Conservation (phyloP, 2,888 invertebrate genomes). For the Epistrophe grossulariae region DNA sequence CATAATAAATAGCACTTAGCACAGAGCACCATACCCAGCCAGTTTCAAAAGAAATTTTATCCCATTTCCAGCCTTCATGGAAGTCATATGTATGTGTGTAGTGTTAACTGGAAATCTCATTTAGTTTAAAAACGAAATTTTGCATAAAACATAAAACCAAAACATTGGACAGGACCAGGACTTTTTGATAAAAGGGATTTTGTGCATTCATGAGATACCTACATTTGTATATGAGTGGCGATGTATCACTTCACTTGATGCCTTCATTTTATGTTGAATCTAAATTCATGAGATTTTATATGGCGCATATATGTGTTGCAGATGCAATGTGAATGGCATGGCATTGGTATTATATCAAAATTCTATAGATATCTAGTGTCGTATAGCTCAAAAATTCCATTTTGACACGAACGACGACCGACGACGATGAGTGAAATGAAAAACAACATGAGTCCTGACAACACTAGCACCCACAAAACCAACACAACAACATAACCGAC, state of each 20-base stretch:
- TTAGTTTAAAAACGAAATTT: slow-evolving; percentile 21
- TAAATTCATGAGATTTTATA: slow-evolving; percentile 69
- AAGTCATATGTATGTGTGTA: neutral
- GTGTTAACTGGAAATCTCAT: slow-evolving; percentile 8
- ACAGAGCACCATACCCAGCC: neutral
- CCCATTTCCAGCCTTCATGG: neutral
- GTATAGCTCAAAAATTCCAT: slow-evolving; percentile 34
- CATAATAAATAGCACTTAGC: slow-evolving; percentile 1
- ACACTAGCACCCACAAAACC: slow-evolving; percentile 48
- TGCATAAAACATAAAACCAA: slow-evolving; percentile 27
- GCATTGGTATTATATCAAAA: slow-evolving; percentile 68
- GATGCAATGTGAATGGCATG: slow-evolving; percentile 51
- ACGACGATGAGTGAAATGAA: slow-evolving; percentile 36
- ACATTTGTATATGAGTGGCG: neutral
- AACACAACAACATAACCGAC: slow-evolving; percentile 22
- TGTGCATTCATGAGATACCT: slow-evolving; percentile 30
- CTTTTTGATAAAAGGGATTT: neutral
- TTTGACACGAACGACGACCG: slow-evolving; percentile 17
- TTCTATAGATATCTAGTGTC: slow-evolving; percentile 6
- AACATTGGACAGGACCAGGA: slow-evolving; percentile 5
- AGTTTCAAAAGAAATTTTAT: neutral
- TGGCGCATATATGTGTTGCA: slow-evolving; percentile 2
- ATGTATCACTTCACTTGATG: slow-evolving; percentile 1
- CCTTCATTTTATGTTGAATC: slow-evolving; percentile 50
- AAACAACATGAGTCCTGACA: slow-evolving; percentile 51